These are phyloP conservation scores for Psix sp. DNA, from an alignment of 1,140 invertebrate genomes.

Conservation along the genomic window DNA sequence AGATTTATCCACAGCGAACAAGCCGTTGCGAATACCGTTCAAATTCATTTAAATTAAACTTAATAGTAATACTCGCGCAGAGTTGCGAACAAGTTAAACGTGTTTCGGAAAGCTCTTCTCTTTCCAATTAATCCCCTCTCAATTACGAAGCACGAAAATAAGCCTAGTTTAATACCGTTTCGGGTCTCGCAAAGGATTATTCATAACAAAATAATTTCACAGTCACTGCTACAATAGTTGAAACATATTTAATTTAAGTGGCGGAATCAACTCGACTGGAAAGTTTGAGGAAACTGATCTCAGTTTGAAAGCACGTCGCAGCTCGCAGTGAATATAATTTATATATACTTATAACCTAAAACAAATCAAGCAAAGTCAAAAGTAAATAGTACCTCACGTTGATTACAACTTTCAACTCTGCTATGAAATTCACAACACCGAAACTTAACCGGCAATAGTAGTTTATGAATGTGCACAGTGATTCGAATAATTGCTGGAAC, in stretches of 20 bases:
- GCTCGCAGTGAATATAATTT: no score
- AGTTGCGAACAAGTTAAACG: constrained; percentile 11
- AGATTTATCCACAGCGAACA: neutral
- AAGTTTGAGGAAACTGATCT: no score
- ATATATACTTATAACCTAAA: no score
- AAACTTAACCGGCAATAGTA: neutral
- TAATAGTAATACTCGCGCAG: constrained; percentile 6
- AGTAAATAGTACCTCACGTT: no score
- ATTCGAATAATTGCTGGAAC: constrained; percentile 1
- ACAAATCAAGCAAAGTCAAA: no score
- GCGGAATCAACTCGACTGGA: no score
- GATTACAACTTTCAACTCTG: no score
- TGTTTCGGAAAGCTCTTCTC: neutral
- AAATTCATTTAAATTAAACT: constrained; percentile 3
- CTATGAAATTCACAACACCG: neutral
- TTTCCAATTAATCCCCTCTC: constrained; percentile 15
- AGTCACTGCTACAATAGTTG: no score
- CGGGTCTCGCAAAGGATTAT: no score
- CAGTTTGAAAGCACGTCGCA: no score
- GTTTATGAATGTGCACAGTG: constrained; percentile 4
- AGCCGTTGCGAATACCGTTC: neutral
- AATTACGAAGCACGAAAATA: neutral
- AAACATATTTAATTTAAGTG: no score
- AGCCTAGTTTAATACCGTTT: neutral
- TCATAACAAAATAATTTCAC: no score